A percentile compares a stretch with the other conserved stretches of the same genome.
Conservation (phyloP, 2,113 vertebrate species). For the Bungarus multicinctus region DNA sequence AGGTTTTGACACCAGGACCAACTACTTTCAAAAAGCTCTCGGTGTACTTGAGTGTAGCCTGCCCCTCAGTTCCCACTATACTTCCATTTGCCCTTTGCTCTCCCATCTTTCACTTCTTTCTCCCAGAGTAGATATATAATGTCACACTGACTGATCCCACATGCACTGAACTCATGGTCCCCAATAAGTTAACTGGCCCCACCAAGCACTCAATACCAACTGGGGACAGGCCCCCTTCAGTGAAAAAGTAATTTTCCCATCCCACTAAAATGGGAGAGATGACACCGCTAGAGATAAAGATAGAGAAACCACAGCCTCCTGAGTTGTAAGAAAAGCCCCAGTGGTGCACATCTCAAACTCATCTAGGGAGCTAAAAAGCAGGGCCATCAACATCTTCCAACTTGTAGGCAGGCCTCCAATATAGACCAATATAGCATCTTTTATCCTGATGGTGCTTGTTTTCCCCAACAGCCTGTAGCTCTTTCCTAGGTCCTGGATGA, state of each 20-base stretch:
- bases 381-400: background rate
- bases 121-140: background rate
- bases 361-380: background rate
- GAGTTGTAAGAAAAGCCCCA: background rate
- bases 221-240: background rate
- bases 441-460: background rate
- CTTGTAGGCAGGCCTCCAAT: background rate
- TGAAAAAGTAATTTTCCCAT: background rate
- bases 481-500: background rate
- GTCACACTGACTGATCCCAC: background rate
- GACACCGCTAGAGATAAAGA: background rate
- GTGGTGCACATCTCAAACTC: background rate
- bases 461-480: background rate
- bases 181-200: background rate
- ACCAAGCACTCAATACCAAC: background rate
- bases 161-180: background rate
- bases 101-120: background rate
- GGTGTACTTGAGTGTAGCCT: background rate
- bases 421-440: background rate
- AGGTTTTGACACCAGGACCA: background rate
- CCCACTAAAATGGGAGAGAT: background rate
- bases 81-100: background rate
- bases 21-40: background rate
- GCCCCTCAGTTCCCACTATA: background rate
- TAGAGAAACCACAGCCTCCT: background rate